Base-by-base conservation (phyloP, 2,113 vertebrate species). In the Vidua chalybeata region DNA sequence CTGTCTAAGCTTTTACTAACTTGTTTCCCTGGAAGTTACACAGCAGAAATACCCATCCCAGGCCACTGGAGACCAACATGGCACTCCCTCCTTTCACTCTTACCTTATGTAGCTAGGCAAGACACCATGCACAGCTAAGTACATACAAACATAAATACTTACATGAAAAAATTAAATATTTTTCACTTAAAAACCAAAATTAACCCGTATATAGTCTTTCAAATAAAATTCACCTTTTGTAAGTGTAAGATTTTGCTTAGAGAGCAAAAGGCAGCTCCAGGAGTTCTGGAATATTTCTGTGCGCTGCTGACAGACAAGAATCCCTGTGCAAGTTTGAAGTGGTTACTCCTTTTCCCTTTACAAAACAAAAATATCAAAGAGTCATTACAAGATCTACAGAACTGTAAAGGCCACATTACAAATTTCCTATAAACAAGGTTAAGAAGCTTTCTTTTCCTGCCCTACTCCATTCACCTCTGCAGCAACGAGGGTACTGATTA, bases 141-240 rank as follows among this genome's bases (percentile, higher is more conserved):
- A 95, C 24, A 0, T 69, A 88, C 49, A 93, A 81, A 89, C 81
- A 84, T 69, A 92, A 94, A 96, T 63, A 94, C 43, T 93, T 82
- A 64, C 43, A 89, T 19, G n/a, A 93, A 90, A 35, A 86, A 94
- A 93, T 92, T 59, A 95, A 95, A 84, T 94, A 93, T 52, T 93
- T 89, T 87, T 68, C 46, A 63, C 82, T 96, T 84, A 56, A 95
- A 95, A 90, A 91, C 9, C 46, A 92, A 94, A 89, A 90, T 84
- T 68, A 96, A 97, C 95, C 94, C 78, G 72, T 93, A 96, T 93
- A 92, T 52, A 91, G 75, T 69, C 73, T 87, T 94, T 95, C 69
- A 96, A 96, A 96, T 96, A 93, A 96, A 91, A 89, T 94, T 94
- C 80, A 92, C 91, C 75, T 96, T 96, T 94, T 56, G 5, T 48